phyloP scores from a whole-genome alignment of 2,888 invertebrate species.

The Cantharis flavilabris region DNA sequence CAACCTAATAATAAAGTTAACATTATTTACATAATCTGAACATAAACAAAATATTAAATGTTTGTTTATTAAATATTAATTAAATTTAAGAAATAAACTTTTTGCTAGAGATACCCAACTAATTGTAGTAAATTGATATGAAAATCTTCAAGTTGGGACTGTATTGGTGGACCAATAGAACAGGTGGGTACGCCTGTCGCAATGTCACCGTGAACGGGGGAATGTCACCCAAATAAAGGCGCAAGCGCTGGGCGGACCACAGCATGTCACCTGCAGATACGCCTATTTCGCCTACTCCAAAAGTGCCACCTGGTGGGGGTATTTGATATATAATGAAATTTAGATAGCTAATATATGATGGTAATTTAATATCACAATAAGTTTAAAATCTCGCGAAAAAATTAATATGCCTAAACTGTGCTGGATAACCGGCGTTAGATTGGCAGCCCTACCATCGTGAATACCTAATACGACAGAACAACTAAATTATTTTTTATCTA shows the following conservation, averaged over 20 bases:
- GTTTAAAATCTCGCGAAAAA: neutral
- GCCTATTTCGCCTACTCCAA: constrained; percentile 52
- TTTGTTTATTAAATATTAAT: neutral
- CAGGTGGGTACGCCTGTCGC: constrained; percentile 55
- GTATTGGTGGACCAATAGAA: constrained; percentile 54
- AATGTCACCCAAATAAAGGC: constrained; percentile 50
- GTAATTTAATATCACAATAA: neutral
- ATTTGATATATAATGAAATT: constrained; percentile 13
- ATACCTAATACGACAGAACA: neutral
- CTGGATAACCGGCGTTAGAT: neutral
- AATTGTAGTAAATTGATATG: neutral
- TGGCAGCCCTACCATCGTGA: neutral
- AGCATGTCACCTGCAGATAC: constrained; percentile 53
- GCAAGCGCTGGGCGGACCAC: constrained; percentile 53
- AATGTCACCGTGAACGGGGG: constrained; percentile 53
- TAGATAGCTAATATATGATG: constrained; percentile 7
- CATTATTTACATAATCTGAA: neutral
- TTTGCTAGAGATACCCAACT: neutral
- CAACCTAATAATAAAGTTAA: neutral
- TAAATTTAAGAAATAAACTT: neutral
- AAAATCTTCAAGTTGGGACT: constrained; percentile 28
- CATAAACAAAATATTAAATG: neutral
- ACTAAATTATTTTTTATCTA: neutral
- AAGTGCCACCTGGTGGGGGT: constrained; percentile 50
- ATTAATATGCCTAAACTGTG: neutral